phyloP scores from a whole-genome alignment of 2,888 invertebrate genomes.

The Anthrax anthrax region DNA sequence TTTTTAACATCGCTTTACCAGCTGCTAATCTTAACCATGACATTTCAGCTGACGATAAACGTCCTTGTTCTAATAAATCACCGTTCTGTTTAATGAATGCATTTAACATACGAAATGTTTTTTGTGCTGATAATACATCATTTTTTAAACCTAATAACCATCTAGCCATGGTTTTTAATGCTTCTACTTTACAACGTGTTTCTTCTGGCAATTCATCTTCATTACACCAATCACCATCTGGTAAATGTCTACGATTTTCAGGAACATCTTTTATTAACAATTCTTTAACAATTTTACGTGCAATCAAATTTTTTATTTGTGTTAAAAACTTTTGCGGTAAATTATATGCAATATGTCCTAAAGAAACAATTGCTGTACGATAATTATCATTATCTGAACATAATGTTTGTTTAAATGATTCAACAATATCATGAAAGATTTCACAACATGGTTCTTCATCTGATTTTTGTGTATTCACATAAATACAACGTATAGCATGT shows the following conservation, averaged over 20 bases:
- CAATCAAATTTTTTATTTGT: slow-evolving; percentile 87
- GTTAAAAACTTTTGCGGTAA: slow-evolving; percentile 80
- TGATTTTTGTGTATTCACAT: slow-evolving; percentile 54
- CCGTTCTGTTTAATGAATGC: slow-evolving; percentile 90
- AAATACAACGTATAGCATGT: slow-evolving; percentile 86
- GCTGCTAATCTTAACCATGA: slow-evolving; percentile 85
- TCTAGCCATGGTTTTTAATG: slow-evolving; percentile 89
- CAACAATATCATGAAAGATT: slow-evolving; percentile 71
- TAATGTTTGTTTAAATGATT: slow-evolving; percentile 61
- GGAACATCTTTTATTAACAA: slow-evolving; percentile 68
- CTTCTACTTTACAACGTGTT: slow-evolving; percentile 84
- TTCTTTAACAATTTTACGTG: slow-evolving; percentile 90
- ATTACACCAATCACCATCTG: slow-evolving; percentile 52
- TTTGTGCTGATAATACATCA: slow-evolving; percentile 76
- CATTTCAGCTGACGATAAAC: slow-evolving; percentile 73
- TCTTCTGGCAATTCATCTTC: slow-evolving; percentile 81
- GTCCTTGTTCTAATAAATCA: slow-evolving; percentile 61
- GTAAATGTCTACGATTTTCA: slow-evolving; percentile 36
- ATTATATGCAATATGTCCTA: slow-evolving; percentile 89
- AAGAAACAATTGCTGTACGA: slow-evolving; percentile 82
- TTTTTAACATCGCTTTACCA: slow-evolving; percentile 90
- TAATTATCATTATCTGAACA: slow-evolving; percentile 65
- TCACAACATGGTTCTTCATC: slow-evolving; percentile 37
- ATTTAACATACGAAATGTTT: slow-evolving; percentile 86
- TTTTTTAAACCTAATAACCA: slow-evolving; percentile 87